phyloP scores from a whole-genome alignment of 1,140 invertebrate genomes.

The Drosophila miranda region DNA sequence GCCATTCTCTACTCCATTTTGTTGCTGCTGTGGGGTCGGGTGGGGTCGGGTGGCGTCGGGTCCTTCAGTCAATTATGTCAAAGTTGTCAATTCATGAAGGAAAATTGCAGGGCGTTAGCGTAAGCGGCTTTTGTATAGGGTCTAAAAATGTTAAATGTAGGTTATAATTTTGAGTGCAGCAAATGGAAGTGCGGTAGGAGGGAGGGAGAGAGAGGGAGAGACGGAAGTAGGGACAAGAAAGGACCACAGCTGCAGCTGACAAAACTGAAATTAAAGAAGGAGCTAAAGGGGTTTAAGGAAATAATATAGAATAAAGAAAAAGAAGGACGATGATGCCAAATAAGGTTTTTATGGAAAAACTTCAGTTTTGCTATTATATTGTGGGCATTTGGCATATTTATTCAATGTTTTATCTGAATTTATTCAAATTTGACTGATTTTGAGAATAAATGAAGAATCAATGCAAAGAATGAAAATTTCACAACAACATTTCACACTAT shows the following conservation, averaged over 20 bases:
- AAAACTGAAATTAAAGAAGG: slow-evolving; percentile 21
- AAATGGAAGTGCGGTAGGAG: slow-evolving; percentile 4
- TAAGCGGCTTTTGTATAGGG: slow-evolving; percentile 57
- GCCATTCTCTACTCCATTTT: too few species aligned
- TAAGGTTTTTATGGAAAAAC: slow-evolving; percentile 20
- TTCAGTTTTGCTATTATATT: not conserved
- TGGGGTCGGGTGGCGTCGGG: slow-evolving; percentile 9
- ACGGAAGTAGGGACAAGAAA: not conserved
- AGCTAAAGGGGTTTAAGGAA: slow-evolving; percentile 5
- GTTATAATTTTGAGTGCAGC: slow-evolving; percentile 62
- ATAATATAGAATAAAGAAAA: slow-evolving; percentile 7
- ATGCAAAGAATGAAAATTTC: too few species aligned
- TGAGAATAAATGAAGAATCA: too few species aligned
- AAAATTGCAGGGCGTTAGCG: slow-evolving; percentile 61
- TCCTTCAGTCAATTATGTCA: slow-evolving; percentile 75
- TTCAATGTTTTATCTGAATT: too few species aligned
- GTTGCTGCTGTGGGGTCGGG: slow-evolving; percentile 6
- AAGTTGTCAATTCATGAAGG: slow-evolving; percentile 73
- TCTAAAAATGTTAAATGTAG: slow-evolving; percentile 67
- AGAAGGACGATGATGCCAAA: not conserved
- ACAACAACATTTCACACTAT: too few species aligned
- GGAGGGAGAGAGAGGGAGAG: not conserved
- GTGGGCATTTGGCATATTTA: too few species aligned
- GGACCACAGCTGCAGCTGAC: slow-evolving; percentile 18
- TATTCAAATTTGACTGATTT: too few species aligned